These are phyloP conservation scores for Saccopteryx bilineata DNA, from an alignment of 2,113 vertebrate species.

Conservation along the genomic window DNA sequence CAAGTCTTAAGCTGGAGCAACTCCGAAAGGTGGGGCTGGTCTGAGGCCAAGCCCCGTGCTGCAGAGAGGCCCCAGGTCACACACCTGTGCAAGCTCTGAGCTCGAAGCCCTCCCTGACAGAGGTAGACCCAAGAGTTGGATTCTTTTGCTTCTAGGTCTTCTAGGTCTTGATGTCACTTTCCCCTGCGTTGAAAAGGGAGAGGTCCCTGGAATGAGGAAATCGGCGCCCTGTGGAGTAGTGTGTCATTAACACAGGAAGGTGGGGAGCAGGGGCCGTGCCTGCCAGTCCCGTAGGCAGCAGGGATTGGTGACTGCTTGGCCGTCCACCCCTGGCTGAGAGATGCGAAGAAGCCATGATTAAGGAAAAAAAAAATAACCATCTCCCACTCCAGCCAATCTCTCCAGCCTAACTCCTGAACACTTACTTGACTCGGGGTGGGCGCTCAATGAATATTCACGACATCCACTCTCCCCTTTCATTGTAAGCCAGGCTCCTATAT, in stretches of 20 bases:
- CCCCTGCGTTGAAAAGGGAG: not conserved
- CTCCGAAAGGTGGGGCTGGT: not conserved
- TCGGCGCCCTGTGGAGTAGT: not conserved
- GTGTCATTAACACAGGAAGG: not conserved
- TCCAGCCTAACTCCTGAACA: not conserved
- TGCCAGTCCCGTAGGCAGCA: fast-evolving
- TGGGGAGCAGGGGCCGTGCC: too few relatives aligned
- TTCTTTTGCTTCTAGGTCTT: not conserved
- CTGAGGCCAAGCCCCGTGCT: not conserved
- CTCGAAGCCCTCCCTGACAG: slow-evolving; percentile 4
- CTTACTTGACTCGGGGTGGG: not conserved
- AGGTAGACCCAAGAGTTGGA: not conserved
- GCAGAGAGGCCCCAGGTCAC: fast-evolving
- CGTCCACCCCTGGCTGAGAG: not conserved
- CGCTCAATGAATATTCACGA: not conserved
- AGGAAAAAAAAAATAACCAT: not conserved
- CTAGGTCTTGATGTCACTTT: not conserved
- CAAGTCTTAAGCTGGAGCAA: not conserved
- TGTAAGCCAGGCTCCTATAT: not conserved
- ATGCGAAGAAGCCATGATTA: not conserved
- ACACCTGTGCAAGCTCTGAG: not conserved
- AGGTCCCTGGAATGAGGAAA: not conserved
- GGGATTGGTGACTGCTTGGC: not conserved
- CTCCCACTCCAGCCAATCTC: not conserved
- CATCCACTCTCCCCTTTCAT: not conserved